A percentile compares a stretch with the other conserved stretches of the same genome.
Evolutionary conservation across 1,140 invertebrate species (phyloP).

Genomic region (Lethrus apterus): DNA sequence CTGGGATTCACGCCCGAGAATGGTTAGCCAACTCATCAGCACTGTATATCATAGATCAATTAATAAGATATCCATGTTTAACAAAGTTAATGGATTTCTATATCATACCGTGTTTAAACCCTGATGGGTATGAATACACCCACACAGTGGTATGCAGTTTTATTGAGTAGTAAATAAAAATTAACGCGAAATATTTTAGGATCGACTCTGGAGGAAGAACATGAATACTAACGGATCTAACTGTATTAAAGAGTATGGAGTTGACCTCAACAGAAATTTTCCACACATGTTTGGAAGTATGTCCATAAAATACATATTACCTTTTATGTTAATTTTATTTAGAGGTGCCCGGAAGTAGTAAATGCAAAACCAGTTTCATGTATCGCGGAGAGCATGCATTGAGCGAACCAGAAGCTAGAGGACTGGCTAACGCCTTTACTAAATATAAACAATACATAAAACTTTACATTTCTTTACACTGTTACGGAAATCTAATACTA

Average conservation of each 20-base stretch:
- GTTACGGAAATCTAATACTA: conserved; percentile 55
- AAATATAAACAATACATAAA: conserved; percentile 46
- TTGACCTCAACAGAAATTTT: conserved; percentile 42
- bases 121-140: conserved; percentile 45
- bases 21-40: conserved; percentile 55
- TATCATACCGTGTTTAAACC: conserved; percentile 52
- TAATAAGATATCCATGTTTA: conserved; percentile 43
- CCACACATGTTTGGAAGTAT: conserved; percentile 34
- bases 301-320: not conserved
- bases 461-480: conserved; percentile 62
- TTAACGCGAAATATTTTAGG: no score
- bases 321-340: not conserved
- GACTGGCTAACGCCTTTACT: conserved; percentile 51
- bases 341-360: conserved; percentile 6
- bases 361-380: conserved; percentile 1
- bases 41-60: conserved; percentile 55
- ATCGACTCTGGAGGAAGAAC: conserved; percentile 41
- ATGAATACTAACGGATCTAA: conserved; percentile 19
- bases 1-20: conserved; percentile 58
- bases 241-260: conserved; percentile 27
- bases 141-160: conserved; percentile 34
- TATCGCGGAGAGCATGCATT: conserved; percentile 6
- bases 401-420: conserved; percentile 66
- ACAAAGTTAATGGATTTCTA: conserved; percentile 53
- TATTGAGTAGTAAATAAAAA: not conserved